Evolutionary conservation across 2,113 vertebrate species (phyloP), one percentile per base, ranked within the genome.

Genomic region (Otus sunia): DNA sequence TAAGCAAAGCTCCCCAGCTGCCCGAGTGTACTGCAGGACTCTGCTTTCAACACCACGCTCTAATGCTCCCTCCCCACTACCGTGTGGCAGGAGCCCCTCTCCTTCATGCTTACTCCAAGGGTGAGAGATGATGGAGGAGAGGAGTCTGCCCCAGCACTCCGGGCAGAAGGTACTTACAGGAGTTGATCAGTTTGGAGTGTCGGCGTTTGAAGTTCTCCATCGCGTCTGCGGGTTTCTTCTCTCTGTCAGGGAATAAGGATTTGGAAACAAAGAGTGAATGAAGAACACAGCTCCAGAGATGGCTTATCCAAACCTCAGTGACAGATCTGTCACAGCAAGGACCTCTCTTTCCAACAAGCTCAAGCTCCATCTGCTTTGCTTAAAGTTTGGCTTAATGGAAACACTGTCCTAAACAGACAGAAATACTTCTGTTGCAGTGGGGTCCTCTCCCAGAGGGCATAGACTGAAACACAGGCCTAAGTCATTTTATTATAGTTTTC

Each of bases 171-270:
- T 81, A 98, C 98, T 98, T 94, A 98, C 98, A 98, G 56, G 98
- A 98, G 79, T 98, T 98, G 92, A 98, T 98, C 73, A 98, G 96
- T 87, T 97, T 98, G 20, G 98, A 98, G 64, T 98, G 94, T 12
- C 98, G 97, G 41, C 97, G 96, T 21, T 96, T 97, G 78, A 98
- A 97, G 80, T 75, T 97, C 72, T 96, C 97, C 8, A 30, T 49
- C 13, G 55, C 52, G 2, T 97, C 98, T 84, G 79, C 94, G 47
- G 96, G 86, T 64, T 97, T 98, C 91, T 98, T 98, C 89, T 98
- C 98, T 78, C 98, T 98, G 90, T 67, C 71, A 63, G 26, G 53
- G 45, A 86, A 80, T 32, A 94, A 66, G 21, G 11, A 50, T 95
- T 92, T 74, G 59, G 68, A 73, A 90, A 62, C 10, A 39, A 68